Evolutionary conservation across 2,113 vertebrate species (phyloP).

Genomic region (Equus przewalskii): DNA sequence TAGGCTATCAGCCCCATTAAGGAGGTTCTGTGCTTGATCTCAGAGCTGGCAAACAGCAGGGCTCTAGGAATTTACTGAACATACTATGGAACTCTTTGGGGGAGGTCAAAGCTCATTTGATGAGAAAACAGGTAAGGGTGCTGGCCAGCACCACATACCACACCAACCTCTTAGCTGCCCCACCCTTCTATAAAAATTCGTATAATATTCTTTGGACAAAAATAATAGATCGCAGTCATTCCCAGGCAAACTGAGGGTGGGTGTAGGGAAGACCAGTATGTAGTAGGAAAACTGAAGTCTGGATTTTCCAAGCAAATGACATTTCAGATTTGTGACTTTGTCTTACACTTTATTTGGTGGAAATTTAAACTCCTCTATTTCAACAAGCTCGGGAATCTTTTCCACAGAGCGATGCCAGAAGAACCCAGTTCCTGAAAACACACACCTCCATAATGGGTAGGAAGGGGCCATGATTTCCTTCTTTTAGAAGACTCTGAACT

Average conservation of each 20-base stretch:
- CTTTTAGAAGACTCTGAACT: neutral
- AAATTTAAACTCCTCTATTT: slow-evolving; percentile 18
- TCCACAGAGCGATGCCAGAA: neutral
- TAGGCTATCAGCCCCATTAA: neutral
- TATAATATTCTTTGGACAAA: neutral
- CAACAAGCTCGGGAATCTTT: neutral
- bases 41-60: neutral
- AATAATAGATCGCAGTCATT: neutral
- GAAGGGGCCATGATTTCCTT: neutral
- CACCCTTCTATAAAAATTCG: neutral
- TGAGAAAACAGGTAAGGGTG: neutral
- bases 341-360: neutral
- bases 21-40: neutral
- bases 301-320: slow-evolving; percentile 26
- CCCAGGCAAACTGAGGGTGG: neutral
- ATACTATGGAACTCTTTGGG: neutral
- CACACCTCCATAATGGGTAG: neutral
- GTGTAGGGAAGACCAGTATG: neutral
- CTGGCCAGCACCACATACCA: neutral
- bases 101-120: neutral
- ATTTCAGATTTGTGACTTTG: neutral
- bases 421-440: neutral
- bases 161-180: neutral
- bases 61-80: neutral
- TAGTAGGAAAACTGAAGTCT: neutral